Base-by-base conservation (phyloP, 2,888 invertebrate species). In the Drosophila fulvimacula region DNA sequence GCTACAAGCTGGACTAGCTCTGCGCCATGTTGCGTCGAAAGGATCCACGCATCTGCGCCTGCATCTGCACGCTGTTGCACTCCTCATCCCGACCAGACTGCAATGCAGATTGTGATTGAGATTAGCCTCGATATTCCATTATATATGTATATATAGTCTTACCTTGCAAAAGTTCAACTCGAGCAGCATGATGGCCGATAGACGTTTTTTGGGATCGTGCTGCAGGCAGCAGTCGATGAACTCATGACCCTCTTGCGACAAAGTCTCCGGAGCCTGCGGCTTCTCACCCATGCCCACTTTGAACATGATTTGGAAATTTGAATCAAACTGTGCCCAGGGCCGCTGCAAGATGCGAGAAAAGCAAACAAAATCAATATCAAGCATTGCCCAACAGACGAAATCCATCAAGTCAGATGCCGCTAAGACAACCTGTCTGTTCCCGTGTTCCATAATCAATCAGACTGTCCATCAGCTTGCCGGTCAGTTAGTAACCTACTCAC, bases 231-330 rank as follows among this genome's bases (percentile, higher is more conserved):
- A 93, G 13, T 94, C 93, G 58, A 98, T 94, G 93, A 98, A 97
- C 84, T 96, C 95, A 63, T 95, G 94, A 0, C 98, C 98, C 92
- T 98, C 98, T 62, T 94, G 94, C 38, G 96, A 97, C 63, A 98
- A 94, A 38, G 94, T 92, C 53, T 94, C 94, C 0, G 98, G 97
- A 10, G 96, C 93, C 75, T 94, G 93, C 0, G 98, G 98, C 67
- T 95, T 94, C 79, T 96, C 96, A 1, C 98, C 98, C 96, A 97
- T 98, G 38, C 98, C 98, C 87, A 98, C 98, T 94, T 97, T 95
- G 93, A 97, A 98, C 97, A 98, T 97, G 80, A 98, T 98, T 94
- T 98, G 98, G 93, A 96, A 97, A 93, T 97, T 97, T 81, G 97
- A 97, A 93, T 98, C 98, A 91, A 95, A 96, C 89, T 98, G 97